phyloP scores from a whole-genome alignment of 2,113 vertebrate species.

The Otocyon megalotis region DNA sequence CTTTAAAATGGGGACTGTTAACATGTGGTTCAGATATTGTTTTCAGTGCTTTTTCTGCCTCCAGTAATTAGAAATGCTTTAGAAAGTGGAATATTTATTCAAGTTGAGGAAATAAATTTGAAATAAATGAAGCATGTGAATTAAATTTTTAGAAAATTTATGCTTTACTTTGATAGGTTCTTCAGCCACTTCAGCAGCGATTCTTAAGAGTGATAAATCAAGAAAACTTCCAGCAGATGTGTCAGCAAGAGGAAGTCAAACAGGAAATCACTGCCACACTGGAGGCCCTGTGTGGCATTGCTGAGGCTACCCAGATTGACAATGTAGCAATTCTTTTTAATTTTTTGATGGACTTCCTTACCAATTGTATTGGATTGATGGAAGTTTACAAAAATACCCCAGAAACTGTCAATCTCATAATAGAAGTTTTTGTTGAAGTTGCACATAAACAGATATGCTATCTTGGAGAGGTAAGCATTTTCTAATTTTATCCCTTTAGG shows the following conservation, averaged over 20 bases:
- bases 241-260: constrained; percentile 97
- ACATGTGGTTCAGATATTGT: not conserved
- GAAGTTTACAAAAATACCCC: constrained; percentile 99
- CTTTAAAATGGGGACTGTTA: not conserved
- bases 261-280: constrained; percentile 96
- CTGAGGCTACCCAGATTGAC: constrained; percentile 98
- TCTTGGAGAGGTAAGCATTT: constrained; percentile 95
- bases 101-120: not conserved
- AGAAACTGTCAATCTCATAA: constrained; percentile 99
- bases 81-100: not conserved
- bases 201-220: constrained; percentile 99
- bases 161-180: constrained; percentile 88
- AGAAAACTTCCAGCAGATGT: constrained; percentile 98
- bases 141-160: not conserved
- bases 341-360: constrained; percentile 99
- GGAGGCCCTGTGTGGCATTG: constrained; percentile 98
- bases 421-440: constrained; percentile 99
- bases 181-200: constrained; percentile 97
- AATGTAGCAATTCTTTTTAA: constrained; percentile 98
- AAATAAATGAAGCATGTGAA: not conserved
- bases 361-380: constrained; percentile 98
- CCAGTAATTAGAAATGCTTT: not conserved
- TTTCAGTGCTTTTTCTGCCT: not conserved
- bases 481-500: not conserved
- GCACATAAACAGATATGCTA: constrained; percentile 99